Evolutionary conservation across 2,113 vertebrate genomes (phyloP).

Genomic region (Platichthys stellatus): DNA sequence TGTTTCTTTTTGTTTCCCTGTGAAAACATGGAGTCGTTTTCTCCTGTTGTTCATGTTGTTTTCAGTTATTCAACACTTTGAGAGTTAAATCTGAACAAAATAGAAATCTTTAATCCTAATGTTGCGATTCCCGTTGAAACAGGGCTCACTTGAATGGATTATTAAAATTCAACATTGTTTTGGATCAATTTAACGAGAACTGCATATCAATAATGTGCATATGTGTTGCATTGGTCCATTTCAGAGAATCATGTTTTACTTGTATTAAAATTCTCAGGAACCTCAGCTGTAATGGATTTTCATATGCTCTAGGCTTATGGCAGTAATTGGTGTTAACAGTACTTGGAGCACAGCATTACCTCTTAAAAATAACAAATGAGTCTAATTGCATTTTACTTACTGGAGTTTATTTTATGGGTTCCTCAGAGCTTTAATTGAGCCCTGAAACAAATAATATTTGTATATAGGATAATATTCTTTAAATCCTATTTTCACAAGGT

Average conservation of each 20-base stretch:
- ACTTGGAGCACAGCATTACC: background rate
- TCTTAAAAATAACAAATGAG: background rate
- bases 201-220: background rate
- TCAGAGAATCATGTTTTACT: background rate
- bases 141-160: background rate
- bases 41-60: background rate
- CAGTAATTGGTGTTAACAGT: background rate
- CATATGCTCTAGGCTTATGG: background rate
- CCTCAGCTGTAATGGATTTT: background rate
- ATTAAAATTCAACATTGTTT: background rate
- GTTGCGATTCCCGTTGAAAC: background rate
- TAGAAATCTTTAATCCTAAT: background rate
- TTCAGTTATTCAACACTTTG: background rate
- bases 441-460: background rate
- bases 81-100: too few relatives aligned
- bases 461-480: background rate
- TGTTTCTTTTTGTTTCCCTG: background rate
- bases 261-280: background rate
- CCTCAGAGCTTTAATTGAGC: too few relatives aligned
- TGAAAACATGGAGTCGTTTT: background rate
- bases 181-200: background rate
- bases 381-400: background rate
- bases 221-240: too few relatives aligned
- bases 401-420: background rate
- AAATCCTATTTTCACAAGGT: too few relatives aligned